Evolutionary conservation across 2,797 vertebrate species (phyloP).

Genomic region (Xerus rutilus): DNA sequence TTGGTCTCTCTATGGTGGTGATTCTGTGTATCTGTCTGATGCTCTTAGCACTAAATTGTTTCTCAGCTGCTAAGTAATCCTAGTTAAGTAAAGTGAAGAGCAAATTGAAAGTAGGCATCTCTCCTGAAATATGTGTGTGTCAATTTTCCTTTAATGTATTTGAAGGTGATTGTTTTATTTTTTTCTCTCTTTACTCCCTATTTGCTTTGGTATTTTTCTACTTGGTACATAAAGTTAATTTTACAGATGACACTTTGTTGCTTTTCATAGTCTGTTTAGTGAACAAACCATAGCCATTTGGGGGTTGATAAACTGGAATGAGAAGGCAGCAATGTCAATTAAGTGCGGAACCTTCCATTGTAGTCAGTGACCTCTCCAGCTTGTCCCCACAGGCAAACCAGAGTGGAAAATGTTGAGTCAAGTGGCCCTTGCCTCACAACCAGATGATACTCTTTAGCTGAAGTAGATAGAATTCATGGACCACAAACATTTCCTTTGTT

Average conservation of each 20-base stretch:
- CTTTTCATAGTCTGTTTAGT: neutral
- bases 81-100: neutral
- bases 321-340: neutral
- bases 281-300: neutral
- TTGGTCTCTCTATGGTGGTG: neutral
- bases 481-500: constrained; percentile 48
- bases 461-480: neutral
- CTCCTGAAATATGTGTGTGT: neutral
- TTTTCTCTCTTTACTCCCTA: neutral
- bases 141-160: neutral
- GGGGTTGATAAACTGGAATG: neutral
- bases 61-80: neutral
- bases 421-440: neutral
- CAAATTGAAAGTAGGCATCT: neutral
- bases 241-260: neutral
- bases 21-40: neutral
- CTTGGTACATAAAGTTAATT: constrained; percentile 7
- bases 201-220: constrained; percentile 1
- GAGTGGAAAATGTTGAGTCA: constrained; percentile 50
- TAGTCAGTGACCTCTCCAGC: neutral
- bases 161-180: neutral
- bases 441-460: constrained; percentile 14
- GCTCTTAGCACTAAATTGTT: neutral
- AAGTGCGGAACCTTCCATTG: neutral
- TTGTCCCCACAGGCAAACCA: neutral